Conservation (phyloP, 1,140 invertebrate species). For the Eumeta japonica region DNA sequence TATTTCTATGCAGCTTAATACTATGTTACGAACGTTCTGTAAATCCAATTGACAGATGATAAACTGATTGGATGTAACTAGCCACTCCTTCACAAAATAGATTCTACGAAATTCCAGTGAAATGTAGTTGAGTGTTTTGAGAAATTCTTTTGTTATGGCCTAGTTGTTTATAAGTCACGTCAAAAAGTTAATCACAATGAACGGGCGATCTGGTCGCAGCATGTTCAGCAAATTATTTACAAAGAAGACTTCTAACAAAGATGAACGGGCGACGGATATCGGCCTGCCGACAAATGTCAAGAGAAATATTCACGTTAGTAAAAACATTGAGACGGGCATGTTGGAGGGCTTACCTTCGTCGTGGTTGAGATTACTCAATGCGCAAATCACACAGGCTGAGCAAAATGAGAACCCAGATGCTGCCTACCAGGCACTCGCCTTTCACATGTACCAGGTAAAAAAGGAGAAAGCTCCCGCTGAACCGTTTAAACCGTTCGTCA, state of each 20-base stretch:
- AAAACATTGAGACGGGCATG: constrained; percentile 73
- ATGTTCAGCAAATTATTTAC: constrained; percentile 53
- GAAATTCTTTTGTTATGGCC: too few species aligned
- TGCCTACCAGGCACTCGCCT: constrained; percentile 82
- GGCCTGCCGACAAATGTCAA: constrained; percentile 75
- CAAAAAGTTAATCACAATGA: constrained; percentile 35
- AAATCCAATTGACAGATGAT: constrained; percentile 40
- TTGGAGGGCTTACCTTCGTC: constrained; percentile 75
- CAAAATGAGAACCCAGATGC: constrained; percentile 90
- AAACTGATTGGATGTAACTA: constrained; percentile 34
- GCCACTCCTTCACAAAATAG: constrained; percentile 45
- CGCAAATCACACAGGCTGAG: constrained; percentile 84
- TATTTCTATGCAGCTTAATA: too few species aligned
- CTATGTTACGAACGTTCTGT: too few species aligned
- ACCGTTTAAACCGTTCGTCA: constrained; percentile 76
- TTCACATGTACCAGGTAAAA: constrained; percentile 84
- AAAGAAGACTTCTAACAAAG: constrained; percentile 38
- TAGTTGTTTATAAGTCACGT: constrained; percentile 22
- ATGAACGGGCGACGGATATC: constrained; percentile 61
- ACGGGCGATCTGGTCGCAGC: constrained; percentile 48
- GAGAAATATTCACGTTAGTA: constrained; percentile 78
- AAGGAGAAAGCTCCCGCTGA: constrained; percentile 65
- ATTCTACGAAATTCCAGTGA: constrained; percentile 34
- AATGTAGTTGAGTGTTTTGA: constrained; percentile 39
- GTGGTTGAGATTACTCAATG: constrained; percentile 78